Evolutionary conservation across 92 coral and sea anemone genomes (phyloP), one percentile per base, ranked within the genome.

Genomic region (Pocillopora grandis): DNA sequence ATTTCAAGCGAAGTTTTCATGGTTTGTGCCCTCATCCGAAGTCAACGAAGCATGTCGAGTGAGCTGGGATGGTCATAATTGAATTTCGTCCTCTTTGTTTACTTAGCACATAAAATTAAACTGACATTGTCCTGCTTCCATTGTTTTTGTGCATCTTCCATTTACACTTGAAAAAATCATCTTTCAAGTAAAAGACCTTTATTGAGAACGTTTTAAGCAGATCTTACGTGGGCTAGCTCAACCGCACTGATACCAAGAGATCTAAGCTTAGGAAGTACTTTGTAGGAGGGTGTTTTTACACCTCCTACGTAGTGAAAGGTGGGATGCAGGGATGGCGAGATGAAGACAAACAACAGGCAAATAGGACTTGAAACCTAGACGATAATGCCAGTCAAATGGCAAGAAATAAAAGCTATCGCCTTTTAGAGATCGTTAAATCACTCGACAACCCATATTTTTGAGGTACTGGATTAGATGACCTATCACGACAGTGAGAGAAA

Each of bases 1-100:
- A 63, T 62, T 21, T 76, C 61, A 75, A 73, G 63, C 72, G 15
- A 35, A 80, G 66, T 72, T 63, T 49, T 74, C 79, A 83, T 31
- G 86, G 65, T 74, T 52, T 83, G 62, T 74, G 80, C 62, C 63
- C 75, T 62, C 71, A 63, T 73, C 31, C 2, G 73, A 74, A 83
- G 60, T 35, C 86, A 73, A 13, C 73, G 74, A 57, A 73, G 86
- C 86, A 63, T 83, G 56, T 83, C 86, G 55, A 83, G 86, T 83
- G 48, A 83, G 17, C 80, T 60, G 59, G 71, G 80, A 83, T 65
- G 72, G 73, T 63, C 52, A 72, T 83, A 83, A 83, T 83, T 83
- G 86, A 83, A 81, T 73, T 82, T 73, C 58, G 75, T 83, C 73
- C 42, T 63, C 55, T 76, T 83, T 83, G 80, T 83, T 83, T 83